Evolutionary conservation across 2,797 vertebrate genomes (phyloP).

Genomic region (Rhinoraja longicauda): DNA sequence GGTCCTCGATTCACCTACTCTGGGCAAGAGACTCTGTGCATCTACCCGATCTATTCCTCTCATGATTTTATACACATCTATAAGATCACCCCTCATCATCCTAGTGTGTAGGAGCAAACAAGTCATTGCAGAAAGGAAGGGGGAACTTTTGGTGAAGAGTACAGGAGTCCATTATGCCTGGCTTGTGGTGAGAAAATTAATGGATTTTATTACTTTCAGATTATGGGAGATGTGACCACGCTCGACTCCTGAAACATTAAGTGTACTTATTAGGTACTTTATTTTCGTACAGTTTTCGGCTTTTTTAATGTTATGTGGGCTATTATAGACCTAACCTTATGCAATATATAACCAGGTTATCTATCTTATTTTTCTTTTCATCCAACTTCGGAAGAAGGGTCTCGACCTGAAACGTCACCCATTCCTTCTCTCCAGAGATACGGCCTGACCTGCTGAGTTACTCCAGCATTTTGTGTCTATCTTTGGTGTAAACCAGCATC

Average conservation of each 20-base stretch:
- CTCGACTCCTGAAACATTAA: neutral
- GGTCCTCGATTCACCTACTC: too few relatives aligned
- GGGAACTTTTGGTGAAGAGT: neutral
- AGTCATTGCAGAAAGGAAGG: neutral
- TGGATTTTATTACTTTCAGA: neutral
- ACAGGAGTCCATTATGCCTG: neutral
- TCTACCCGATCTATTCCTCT: too few relatives aligned
- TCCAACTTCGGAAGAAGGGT: too few relatives aligned
- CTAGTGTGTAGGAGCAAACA: neutral
- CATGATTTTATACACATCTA: too few relatives aligned
- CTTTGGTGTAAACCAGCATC: too few relatives aligned
- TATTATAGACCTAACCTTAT: neutral
- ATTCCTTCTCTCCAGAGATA: too few relatives aligned
- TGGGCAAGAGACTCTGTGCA: too few relatives aligned
- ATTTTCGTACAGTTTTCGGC: neutral
- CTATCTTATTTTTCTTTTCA: neutral
- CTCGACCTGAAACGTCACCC: too few relatives aligned
- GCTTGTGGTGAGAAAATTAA: neutral
- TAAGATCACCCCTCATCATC: too few relatives aligned
- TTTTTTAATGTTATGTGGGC: neutral
- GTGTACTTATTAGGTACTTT: neutral
- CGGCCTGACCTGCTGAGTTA: too few relatives aligned
- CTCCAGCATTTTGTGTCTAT: too few relatives aligned
- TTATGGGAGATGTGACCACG: neutral
- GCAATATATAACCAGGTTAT: neutral